These are phyloP conservation scores for Euclidia mi DNA, from an alignment of 2,888 invertebrate species.

Conservation along the genomic window DNA sequence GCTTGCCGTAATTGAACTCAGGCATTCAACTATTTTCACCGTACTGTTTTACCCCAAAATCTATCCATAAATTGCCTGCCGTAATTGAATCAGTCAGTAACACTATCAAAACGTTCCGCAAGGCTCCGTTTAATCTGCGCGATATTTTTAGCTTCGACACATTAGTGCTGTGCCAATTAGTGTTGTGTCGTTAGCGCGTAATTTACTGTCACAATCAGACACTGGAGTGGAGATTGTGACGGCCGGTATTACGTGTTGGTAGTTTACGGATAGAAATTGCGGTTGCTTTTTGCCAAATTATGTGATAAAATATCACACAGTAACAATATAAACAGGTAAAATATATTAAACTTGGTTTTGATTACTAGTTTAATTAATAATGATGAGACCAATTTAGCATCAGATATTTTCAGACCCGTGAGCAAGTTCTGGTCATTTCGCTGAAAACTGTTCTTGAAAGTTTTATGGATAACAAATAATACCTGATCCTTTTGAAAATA, in stretches of 20 bases:
- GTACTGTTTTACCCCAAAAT: neutral
- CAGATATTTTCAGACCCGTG: too few species aligned
- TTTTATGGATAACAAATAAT: too few species aligned
- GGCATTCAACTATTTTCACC: too few species aligned
- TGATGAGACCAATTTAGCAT: too few species aligned
- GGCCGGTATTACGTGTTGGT: conserved; percentile 56
- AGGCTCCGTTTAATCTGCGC: conserved; percentile 56
- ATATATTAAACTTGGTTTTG: too few species aligned
- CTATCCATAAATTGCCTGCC: neutral
- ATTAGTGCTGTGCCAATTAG: conserved; percentile 82
- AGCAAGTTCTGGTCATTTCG: too few species aligned
- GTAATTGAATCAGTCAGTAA: conserved; percentile 7
- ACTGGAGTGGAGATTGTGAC: conserved; percentile 47
- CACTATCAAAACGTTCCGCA: conserved; percentile 7
- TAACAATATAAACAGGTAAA: too few species aligned
- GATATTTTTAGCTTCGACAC: conserved; percentile 75
- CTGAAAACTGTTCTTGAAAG: too few species aligned
- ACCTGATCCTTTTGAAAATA: too few species aligned
- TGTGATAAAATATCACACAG: too few species aligned
- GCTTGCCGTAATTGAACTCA: too few species aligned
- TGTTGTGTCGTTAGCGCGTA: conserved; percentile 80
- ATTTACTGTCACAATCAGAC: conserved; percentile 84
- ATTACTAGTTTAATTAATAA: too few species aligned
- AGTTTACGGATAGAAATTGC: neutral
- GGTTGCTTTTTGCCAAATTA: neutral